phyloP scores from a whole-genome alignment of 2,888 invertebrate genomes.

The Phymatocera aterrima region DNA sequence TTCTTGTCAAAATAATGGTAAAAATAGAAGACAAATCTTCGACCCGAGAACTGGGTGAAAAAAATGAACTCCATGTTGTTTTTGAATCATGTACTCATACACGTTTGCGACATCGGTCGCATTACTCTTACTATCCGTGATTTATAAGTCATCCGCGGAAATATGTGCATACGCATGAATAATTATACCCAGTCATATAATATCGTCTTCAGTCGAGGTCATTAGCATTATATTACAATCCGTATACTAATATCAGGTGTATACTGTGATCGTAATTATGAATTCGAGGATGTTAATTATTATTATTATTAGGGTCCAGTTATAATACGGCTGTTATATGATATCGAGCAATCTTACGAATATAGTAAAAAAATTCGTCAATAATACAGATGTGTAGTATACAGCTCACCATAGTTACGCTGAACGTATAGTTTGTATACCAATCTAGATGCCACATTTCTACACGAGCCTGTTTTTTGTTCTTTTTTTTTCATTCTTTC shows the following conservation, averaged over 20 bases:
- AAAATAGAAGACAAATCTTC: too few species aligned
- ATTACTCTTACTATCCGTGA: not conserved
- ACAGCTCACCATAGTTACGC: too few species aligned
- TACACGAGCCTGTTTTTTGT: too few species aligned
- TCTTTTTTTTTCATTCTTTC: too few species aligned
- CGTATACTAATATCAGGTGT: not conserved
- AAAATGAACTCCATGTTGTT: not conserved
- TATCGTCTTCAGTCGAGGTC: not conserved
- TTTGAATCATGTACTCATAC: not conserved
- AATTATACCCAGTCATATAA: not conserved
- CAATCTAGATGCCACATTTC: too few species aligned
- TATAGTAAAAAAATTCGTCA: too few species aligned
- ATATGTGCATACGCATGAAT: not conserved
- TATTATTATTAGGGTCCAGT: not conserved
- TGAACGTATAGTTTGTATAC: too few species aligned
- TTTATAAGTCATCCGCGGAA: not conserved
- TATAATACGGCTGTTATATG: not conserved
- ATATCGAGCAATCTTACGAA: too few species aligned
- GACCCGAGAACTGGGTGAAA: not conserved
- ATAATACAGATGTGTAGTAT: too few species aligned
- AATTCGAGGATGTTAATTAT: too few species aligned
- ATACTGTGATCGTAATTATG: not conserved
- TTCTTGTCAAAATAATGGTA: too few species aligned
- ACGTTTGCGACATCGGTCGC: not conserved
- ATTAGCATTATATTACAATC: constrained; percentile 2